Conservation (phyloP, 1,140 invertebrate genomes). For the Drosophila orosa region DNA sequence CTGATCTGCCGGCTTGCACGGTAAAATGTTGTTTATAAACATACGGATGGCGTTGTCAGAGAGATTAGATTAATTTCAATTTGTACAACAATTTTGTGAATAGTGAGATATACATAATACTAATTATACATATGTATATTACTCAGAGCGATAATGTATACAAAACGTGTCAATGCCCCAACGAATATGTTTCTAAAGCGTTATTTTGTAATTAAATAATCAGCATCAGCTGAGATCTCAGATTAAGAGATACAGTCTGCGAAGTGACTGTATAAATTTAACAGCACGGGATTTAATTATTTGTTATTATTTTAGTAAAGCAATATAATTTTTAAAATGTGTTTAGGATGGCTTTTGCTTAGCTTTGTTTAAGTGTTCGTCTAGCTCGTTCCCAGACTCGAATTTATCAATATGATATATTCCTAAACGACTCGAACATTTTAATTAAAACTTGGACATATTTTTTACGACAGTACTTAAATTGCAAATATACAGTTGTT, state of each 20-base stretch:
- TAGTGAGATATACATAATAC: conserved; percentile 37
- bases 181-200: conserved; percentile 3
- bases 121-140: conserved; percentile 19
- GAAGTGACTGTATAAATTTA: not conserved
- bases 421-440: not conserved
- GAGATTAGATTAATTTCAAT: conserved; percentile 20
- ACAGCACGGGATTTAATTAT: not conserved
- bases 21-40: conserved; percentile 52
- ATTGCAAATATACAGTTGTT: not conserved
- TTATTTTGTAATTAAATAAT: conserved; percentile 42
- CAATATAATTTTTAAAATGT: not conserved
- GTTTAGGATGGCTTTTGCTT: not conserved
- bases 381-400: not conserved
- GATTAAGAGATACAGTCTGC: conserved; percentile 39
- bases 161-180: conserved; percentile 55
- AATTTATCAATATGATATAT: not conserved
- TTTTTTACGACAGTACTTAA: no score
- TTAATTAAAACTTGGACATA: not conserved
- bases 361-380: not conserved
- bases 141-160: conserved; percentile 40
- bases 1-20: conserved; percentile 31
- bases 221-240: conserved; percentile 51
- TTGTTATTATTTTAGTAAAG: not conserved
- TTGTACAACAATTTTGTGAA: conserved; percentile 1
- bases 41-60: conserved; percentile 8